Conservation (phyloP, 2,888 invertebrate species). For the Dicranocentrus wangi region DNA sequence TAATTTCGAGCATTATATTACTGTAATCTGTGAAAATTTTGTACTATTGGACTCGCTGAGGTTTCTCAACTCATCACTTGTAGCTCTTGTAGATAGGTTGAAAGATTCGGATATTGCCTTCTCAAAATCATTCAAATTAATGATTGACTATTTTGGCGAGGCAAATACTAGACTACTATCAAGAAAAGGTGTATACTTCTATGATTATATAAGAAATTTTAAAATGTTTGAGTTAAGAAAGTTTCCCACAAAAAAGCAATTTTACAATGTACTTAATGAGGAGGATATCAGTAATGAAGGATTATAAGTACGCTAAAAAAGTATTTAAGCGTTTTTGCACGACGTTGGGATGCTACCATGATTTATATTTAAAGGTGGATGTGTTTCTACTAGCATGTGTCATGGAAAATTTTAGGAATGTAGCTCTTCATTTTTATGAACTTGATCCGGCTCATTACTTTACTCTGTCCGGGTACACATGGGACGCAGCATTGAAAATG, state of each 20-base stretch:
- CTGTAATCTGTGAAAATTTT: constrained; percentile 15
- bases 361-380: constrained; percentile 42
- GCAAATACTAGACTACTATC: constrained; percentile 1
- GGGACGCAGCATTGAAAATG: constrained; percentile 49
- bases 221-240: constrained; percentile 17
- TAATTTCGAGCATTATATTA: constrained; percentile 15
- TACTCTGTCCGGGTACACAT: constrained; percentile 32
- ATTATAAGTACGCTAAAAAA: constrained; percentile 9
- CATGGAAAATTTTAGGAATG: constrained; percentile 45
- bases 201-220: constrained; percentile 33
- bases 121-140: neutral
- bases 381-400: constrained; percentile 36
- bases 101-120: neutral
- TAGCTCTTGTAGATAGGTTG: constrained; percentile 21
- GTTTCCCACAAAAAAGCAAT: neutral
- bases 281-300: neutral
- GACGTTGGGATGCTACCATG: constrained; percentile 47
- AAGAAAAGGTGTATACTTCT: constrained; percentile 32
- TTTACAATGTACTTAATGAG: constrained; percentile 26
- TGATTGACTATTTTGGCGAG: constrained; percentile 20
- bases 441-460: constrained; percentile 52
- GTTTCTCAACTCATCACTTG: constrained; percentile 24
- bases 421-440: constrained; percentile 15
- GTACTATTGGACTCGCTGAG: constrained; percentile 30
- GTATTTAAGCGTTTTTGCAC: constrained; percentile 27